Evolutionary conservation across 2,113 vertebrate species (phyloP).

Genomic region (Lathamus discolor): DNA sequence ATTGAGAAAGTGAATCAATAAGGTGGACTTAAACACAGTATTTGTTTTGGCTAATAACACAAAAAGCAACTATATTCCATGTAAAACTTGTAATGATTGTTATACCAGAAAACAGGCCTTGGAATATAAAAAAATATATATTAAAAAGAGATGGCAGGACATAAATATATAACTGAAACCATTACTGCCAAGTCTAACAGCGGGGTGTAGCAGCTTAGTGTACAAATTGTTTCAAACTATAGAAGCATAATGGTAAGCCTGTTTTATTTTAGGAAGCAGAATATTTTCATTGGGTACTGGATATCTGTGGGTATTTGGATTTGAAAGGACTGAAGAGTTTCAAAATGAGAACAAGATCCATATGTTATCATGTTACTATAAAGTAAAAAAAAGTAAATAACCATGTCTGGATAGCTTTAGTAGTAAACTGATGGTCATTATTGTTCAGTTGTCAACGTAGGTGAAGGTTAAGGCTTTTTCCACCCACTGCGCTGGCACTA

Average conservation of each 20-base stretch:
- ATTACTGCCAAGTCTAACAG: constrained; percentile 60
- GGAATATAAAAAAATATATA: constrained; percentile 51
- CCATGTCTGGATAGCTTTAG: not conserved
- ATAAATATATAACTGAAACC: constrained; percentile 36
- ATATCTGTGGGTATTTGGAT: constrained; percentile 14
- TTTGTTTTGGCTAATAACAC: constrained; percentile 45
- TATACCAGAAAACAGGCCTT: constrained; percentile 36
- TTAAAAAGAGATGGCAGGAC: constrained; percentile 58
- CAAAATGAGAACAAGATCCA: not conserved
- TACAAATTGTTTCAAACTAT: constrained; percentile 48
- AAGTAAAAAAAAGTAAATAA: not conserved
- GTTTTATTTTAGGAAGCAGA: constrained; percentile 14
- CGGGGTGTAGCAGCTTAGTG: constrained; percentile 12
- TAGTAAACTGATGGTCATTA: fast-evolving
- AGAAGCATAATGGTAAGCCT: not conserved
- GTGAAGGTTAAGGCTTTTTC: not conserved
- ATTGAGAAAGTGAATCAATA: constrained; percentile 27
- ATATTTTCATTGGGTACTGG: constrained; percentile 18
- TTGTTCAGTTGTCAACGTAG: not conserved
- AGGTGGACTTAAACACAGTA: constrained; percentile 48
- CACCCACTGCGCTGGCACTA: fast-evolving
- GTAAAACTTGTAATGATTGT: constrained; percentile 54
- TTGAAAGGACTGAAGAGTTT: not conserved
- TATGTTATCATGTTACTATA: not conserved
- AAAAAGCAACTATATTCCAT: not conserved